Evolutionary conservation across 2,888 invertebrate species (phyloP).

Genomic region (Netelia melanura): DNA sequence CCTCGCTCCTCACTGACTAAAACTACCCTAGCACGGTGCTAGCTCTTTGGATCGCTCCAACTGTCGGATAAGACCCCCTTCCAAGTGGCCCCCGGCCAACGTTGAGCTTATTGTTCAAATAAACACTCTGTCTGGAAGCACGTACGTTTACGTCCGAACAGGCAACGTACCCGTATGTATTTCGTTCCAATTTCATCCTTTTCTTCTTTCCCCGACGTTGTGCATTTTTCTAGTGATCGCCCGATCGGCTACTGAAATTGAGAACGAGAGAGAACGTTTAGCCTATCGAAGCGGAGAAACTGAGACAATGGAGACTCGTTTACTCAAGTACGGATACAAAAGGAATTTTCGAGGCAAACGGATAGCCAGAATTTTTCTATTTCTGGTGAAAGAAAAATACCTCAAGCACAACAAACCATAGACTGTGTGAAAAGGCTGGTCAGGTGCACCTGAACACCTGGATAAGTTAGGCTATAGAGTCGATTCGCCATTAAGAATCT

Average conservation of each 20-base stretch:
- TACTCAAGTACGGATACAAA: slow-evolving; percentile 42
- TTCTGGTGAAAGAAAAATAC: slow-evolving; percentile 3
- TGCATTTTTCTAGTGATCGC: neutral
- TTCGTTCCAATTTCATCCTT: slow-evolving; percentile 21
- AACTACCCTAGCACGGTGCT: neutral
- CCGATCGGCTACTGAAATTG: slow-evolving; percentile 27
- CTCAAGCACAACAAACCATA: no score
- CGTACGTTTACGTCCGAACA: slow-evolving; percentile 13
- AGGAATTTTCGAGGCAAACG: slow-evolving; percentile 30
- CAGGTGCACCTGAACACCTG: slow-evolving; percentile 54
- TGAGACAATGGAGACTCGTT: slow-evolving; percentile 52
- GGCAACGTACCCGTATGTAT: neutral
- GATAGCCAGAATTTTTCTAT: slow-evolving; percentile 13
- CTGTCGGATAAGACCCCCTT: slow-evolving; percentile 39
- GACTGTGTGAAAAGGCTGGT: slow-evolving; percentile 27
- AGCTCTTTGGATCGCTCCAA: slow-evolving; percentile 31
- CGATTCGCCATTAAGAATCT: slow-evolving; percentile 20
- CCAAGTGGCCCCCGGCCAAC: slow-evolving; percentile 36
- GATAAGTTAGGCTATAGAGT: slow-evolving; percentile 25
- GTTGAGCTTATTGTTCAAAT: slow-evolving; percentile 50
- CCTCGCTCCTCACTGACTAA: neutral
- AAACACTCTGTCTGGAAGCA: slow-evolving; percentile 47
- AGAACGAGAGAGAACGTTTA: slow-evolving; percentile 26
- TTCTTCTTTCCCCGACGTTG: neutral
- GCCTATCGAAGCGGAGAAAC: slow-evolving; percentile 25